Percentiles rank a stretch among this genome's conserved stretches.
phyloP scores from a whole-genome alignment of 2,113 vertebrate genomes.

The Elachura formosa region DNA sequence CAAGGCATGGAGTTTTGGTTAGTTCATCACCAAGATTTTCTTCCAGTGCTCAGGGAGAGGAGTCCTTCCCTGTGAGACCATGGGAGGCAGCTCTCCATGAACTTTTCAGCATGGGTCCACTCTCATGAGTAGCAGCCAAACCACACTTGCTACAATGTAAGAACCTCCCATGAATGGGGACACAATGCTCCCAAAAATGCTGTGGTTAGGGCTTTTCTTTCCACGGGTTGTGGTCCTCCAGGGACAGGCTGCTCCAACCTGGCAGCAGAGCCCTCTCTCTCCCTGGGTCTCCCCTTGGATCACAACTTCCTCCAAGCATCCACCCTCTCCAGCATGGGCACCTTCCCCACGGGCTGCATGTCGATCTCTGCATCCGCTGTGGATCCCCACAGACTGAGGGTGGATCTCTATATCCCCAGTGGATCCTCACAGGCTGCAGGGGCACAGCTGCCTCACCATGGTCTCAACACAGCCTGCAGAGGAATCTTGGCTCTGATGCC shows the following conservation, averaged over 20 bases:
- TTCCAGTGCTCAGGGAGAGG: neutral
- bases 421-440: too few relatives aligned
- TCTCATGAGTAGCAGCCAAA: neutral
- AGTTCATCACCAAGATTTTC: neutral
- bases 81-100: neutral
- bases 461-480: too few relatives aligned
- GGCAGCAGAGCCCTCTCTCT: neutral
- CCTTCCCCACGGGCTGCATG: neutral
- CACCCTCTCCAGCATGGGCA: rapidly evolving
- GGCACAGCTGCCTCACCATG: neutral
- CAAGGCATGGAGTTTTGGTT: neutral
- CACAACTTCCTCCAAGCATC: neutral
- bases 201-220: neutral
- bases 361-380: neutral
- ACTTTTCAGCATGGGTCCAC: neutral
- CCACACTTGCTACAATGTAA: neutral
- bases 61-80: neutral
- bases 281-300: neutral
- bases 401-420: neutral
- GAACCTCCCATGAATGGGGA: neutral
- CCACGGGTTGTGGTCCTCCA: neutral
- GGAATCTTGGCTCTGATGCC: rapidly evolving
- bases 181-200: neutral
- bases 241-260: neutral
- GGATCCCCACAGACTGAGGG: neutral